Base-by-base conservation (phyloP, 2,113 vertebrate genomes). In the Hucho hucho region DNA sequence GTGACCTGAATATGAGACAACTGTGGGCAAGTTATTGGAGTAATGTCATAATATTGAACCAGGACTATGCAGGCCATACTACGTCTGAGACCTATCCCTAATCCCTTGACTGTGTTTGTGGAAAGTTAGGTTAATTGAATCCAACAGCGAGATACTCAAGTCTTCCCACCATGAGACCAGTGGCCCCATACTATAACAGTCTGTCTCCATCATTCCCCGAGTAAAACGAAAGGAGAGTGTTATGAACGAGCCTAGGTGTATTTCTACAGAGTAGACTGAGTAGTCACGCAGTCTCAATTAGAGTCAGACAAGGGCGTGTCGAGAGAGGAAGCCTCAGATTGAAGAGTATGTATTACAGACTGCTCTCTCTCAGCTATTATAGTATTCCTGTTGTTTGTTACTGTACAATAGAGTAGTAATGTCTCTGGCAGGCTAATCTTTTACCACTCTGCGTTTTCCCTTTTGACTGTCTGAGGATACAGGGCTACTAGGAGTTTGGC, bases 381-480 rank as follows among this genome's bases (percentile, higher is more conserved):
- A 63, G 24, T 63, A 5, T 24, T 63, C n/a, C 59, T 63, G 59
- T 18, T 63, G 18, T 68, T 20, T 68, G 13, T 25, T 37, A 46
- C 20, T 67, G 1, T 14, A 32, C 9, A 20, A 24, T 0, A 18
- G 29, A 75, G 64, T 64, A 20, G 20, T 49, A 14, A 64, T 70
- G 24, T 37, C 69, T 74, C 18, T 12, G 65, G 28, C 6, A 1
- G 5, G 64, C 26, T 68, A 13, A 83, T 83, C 73, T 75, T 71
- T 74, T 81, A 68, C 74, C 69, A 75, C 14, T n/a, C 18, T 3
- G 26, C 0, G 18, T 37, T 22, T 68, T 25, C 20, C 7, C 20
- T 5, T 68, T 68, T 4, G 28, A 25, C 22, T 22, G 25, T 64
- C 22, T 4, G 13, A 64, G 63, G 22, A 43, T 11, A 43, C 37